Base-by-base conservation (phyloP, 1,140 invertebrate species). In the Babylonia areolata region DNA sequence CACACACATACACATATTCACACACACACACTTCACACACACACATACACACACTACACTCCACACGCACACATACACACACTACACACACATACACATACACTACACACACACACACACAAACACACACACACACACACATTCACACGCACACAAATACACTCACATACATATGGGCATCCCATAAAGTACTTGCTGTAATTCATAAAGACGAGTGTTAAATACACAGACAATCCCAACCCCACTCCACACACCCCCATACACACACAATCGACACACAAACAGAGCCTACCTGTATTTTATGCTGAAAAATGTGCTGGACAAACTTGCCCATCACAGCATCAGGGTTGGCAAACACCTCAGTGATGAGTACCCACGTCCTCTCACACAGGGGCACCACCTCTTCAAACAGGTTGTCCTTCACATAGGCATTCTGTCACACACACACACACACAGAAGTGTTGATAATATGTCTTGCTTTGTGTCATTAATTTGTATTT, bases 271-370 rank as follows among this genome's bases (percentile, higher is more conserved):
- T 23, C 58, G n/a, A 69, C 58, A 69, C 46, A 51, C 46, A 28
- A 12, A 28, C 58, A 23, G 5, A 28, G 5, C 28, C 23, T 92
- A 96, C 96, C 94, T 96, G 97, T 58, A 99, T 95, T 94, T 98
- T 98, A 9, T 97, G 95, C 91, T 99, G 97, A 94, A 98, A 99
- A 86, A 99, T 98, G 92, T 99, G 99, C 2, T 99, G 95, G 46
- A 99, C 97, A 95, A 99, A 99, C 95, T 99, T 99, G 58, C 97
- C 97, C 98, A 99, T 99, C 0, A 99, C 98, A 96, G 98, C 97
- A 88, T 99, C 97, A 0, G 98, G 98, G 95, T 98, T 99, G n/a
- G 96, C 96, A 92, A 99, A 99, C 0, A 99, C 98, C 94, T 97
- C 96, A 92, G 97, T 96, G 87, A 99, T 98, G 1, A 99, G 96